These are phyloP conservation scores for Chroicocephalus ridibundus DNA, from an alignment of 2,113 vertebrate genomes.

Conservation along the genomic window DNA sequence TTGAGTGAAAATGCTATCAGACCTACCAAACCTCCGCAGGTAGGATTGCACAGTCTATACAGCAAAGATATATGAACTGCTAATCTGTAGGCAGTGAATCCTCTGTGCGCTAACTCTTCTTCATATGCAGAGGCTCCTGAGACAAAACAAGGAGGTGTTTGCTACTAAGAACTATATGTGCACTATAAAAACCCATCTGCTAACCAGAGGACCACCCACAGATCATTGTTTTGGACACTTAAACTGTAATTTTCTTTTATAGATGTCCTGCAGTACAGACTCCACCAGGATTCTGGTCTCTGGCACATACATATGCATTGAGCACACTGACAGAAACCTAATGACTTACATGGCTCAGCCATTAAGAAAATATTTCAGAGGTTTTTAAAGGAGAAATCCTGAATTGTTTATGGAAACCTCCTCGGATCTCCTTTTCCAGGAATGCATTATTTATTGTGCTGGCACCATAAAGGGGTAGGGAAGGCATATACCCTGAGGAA, in stretches of 20 bases:
- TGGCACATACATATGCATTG: constrained; percentile 61
- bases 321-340: constrained; percentile 54
- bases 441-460: constrained; percentile 46
- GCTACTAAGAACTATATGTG: constrained; percentile 34
- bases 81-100: neutral
- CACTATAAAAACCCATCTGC: constrained; percentile 39
- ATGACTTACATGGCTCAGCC: constrained; percentile 47
- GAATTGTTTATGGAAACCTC: constrained; percentile 47
- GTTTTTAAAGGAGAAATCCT: constrained; percentile 48
- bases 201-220: constrained; percentile 64
- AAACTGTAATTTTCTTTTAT: constrained; percentile 52
- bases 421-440: constrained; percentile 42
- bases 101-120: neutral
- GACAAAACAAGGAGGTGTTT: constrained; percentile 23
- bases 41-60: neutral
- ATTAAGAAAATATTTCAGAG: constrained; percentile 41
- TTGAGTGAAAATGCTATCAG: neutral
- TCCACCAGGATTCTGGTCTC: constrained; percentile 62
- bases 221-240: constrained; percentile 67
- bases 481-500: neutral
- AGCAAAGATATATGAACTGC: neutral
- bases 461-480: neutral
- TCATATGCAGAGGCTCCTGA: neutral
- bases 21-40: neutral
- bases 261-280: constrained; percentile 56